Evolutionary conservation across 2,113 vertebrate genomes (phyloP).

Genomic region (Cyprinodon brontotheroides): DNA sequence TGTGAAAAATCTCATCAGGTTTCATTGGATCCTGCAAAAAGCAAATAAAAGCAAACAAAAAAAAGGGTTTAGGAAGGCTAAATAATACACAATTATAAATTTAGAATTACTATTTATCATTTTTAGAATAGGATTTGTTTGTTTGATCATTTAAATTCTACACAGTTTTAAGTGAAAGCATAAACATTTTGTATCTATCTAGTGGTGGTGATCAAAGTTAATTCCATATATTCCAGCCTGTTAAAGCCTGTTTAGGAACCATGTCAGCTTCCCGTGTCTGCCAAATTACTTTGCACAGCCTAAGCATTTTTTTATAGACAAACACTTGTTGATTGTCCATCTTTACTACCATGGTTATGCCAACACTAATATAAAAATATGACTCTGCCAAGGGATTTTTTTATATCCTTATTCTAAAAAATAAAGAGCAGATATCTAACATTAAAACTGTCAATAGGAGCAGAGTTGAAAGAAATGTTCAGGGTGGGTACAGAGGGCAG

Average conservation of each 20-base stretch:
- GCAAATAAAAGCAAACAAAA: neutral
- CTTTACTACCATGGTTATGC: neutral
- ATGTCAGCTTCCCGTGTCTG: neutral
- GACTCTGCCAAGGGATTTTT: constrained; percentile 2
- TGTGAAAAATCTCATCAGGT: neutral
- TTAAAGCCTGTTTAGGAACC: too few relatives aligned
- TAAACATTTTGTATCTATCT: too few relatives aligned
- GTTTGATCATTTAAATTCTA: too few relatives aligned
- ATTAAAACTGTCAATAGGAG: constrained; percentile 19
- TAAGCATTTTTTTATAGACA: neutral
- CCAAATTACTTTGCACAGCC: neutral
- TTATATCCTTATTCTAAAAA: neutral
- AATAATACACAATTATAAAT: too few relatives aligned
- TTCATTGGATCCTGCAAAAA: neutral
- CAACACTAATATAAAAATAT: neutral
- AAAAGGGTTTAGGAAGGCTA: neutral
- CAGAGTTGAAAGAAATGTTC: constrained; percentile 43
- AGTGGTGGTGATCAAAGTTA: too few relatives aligned
- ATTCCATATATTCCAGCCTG: too few relatives aligned
- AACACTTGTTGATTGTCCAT: constrained; percentile 6
- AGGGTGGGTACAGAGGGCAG: constrained; percentile 61
- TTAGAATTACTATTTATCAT: too few relatives aligned
- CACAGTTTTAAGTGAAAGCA: too few relatives aligned
- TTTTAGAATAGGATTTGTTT: too few relatives aligned
- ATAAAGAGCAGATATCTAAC: constrained; percentile 4